Evolutionary conservation across 1,140 invertebrate genomes (phyloP), one percentile per base, ranked within the genome.

Genomic region (Ceratosolen fusciceps): DNA sequence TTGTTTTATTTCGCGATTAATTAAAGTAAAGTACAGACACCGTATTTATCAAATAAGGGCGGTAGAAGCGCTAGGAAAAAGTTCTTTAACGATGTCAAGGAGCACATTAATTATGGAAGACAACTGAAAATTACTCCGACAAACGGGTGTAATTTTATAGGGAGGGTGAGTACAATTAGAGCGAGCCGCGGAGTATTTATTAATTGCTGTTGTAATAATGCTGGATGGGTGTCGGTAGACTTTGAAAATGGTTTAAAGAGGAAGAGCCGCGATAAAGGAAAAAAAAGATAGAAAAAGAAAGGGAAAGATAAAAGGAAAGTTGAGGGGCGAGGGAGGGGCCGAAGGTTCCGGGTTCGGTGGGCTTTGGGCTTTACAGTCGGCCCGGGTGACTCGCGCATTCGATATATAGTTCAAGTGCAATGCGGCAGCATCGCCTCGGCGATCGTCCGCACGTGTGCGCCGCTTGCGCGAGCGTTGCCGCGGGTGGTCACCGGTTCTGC

Each of bases 391-490:
- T 0, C 67, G 12, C 21, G 39, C n/a, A n/a, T 26, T 31, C n/a
- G 29, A 72, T n/a, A 72, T 56, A 54, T 72, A 54, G 70, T 72
- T 72, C 70, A 72, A 72, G 70, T 72, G 70, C 70, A 54, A 54
- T 72, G 54, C 70, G 62, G 54, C 60, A 70, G 54, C 60, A 31
- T 79, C 49, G 34, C 34, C n/a, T 5, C 21, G 10, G 39, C 29
- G 31, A 43, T 60, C 34, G 52, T 56, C 29, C 34, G 78, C 56
- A 37, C 34, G 56, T 77, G 54, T 67, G 68, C 68, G n/a, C 71
- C 43, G 67, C 80, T 54, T 39, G 77, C 71, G 74, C 56, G 29
- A 77, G 60, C n/a, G n/a, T n/a, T n/a, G n/a, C n/a, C n/a, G n/a
- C n/a, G n/a, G n/a, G n/a, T n/a, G n/a, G n/a, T n/a, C n/a, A n/a